These are phyloP conservation scores for Spinibarbus caldwelli DNA, from an alignment of 2,797 vertebrate species.

Conservation along the genomic window DNA sequence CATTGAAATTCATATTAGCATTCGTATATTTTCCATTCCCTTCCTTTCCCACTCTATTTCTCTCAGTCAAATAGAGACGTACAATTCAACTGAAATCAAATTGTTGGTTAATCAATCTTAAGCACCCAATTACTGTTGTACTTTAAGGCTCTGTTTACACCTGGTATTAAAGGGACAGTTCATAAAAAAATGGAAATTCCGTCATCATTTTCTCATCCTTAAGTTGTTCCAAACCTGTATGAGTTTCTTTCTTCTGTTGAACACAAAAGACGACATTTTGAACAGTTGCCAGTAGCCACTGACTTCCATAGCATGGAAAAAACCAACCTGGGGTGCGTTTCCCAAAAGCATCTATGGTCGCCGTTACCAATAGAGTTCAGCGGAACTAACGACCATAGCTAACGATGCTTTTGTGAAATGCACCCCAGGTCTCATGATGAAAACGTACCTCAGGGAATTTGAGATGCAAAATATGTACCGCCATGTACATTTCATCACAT, in stretches of 20 bases:
- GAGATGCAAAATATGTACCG: no score
- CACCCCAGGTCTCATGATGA: no score
- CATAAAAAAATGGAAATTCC: fast-evolving
- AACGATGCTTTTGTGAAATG: no score
- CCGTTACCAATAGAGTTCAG: no score
- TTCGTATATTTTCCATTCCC: neutral
- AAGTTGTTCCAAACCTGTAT: neutral
- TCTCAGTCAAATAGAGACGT: neutral
- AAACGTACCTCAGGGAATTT: no score
- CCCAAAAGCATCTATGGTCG: no score
- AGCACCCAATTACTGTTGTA: no score
- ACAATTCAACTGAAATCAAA: neutral
- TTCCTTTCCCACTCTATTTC: no score
- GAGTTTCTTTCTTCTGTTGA: neutral
- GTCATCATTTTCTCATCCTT: neutral
- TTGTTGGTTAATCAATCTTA: neutral
- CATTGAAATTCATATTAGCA: neutral
- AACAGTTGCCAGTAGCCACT: neutral
- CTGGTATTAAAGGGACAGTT: neutral
- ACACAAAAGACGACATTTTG: neutral
- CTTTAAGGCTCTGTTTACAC: neutral
- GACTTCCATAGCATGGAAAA: neutral
- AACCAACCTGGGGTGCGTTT: no score
- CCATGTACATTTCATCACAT: no score
- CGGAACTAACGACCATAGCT: no score